Evolutionary conservation across 2,888 invertebrate species (phyloP).

Genomic region (Eupithecia subfuscata): DNA sequence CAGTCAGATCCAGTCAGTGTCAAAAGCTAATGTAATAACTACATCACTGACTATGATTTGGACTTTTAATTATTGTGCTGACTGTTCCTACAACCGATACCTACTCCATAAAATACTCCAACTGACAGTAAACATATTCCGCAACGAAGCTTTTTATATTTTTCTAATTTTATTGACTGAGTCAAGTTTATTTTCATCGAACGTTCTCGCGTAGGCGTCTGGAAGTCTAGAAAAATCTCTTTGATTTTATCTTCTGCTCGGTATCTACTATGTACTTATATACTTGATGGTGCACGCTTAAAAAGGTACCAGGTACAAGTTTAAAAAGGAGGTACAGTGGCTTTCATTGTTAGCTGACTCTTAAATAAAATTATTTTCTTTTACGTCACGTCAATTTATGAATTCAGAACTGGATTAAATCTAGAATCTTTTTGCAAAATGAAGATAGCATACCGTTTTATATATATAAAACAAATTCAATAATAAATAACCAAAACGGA

Average conservation of each 20-base stretch:
- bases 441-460: too few relatives aligned
- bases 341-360: too few relatives aligned
- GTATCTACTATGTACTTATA: neutral
- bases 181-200: slow-evolving; percentile 28
- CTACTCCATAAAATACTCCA: neutral
- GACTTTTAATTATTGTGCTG: neutral
- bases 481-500: too few relatives aligned
- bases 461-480: too few relatives aligned
- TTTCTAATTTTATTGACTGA: slow-evolving; percentile 29
- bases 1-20: neutral
- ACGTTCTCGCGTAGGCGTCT: slow-evolving; percentile 22
- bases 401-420: too few relatives aligned
- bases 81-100: slow-evolving; percentile 8
- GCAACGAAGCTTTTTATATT: slow-evolving; percentile 22
- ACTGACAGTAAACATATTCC: slow-evolving; percentile 13
- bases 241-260: slow-evolving; percentile 7
- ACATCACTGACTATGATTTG: neutral
- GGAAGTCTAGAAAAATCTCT: slow-evolving; percentile 20
- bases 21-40: too few relatives aligned
- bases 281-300: neutral
- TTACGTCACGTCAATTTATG: too few relatives aligned
- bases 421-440: too few relatives aligned
- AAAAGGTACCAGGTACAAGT: neutral
- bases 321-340: too few relatives aligned
- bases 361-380: too few relatives aligned